Evolutionary conservation across 2,113 vertebrate genomes (phyloP).

Genomic region (Microcebus jonahi): DNA sequence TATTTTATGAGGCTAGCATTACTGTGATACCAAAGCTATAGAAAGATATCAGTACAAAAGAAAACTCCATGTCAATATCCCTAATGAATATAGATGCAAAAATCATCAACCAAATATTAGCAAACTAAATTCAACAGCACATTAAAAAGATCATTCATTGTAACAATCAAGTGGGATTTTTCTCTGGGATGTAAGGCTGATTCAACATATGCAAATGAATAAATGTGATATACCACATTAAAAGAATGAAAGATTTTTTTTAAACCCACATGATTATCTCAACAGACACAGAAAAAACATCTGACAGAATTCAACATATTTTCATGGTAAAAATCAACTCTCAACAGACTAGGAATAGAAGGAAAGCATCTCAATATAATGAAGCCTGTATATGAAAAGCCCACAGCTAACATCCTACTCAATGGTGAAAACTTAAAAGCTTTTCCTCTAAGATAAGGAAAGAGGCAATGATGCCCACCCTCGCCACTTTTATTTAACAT

Average conservation of each 20-base stretch:
- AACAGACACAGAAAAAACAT: background rate
- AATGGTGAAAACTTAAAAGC: background rate
- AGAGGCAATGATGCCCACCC: background rate
- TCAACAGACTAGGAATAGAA: background rate
- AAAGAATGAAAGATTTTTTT: background rate
- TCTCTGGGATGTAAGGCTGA: background rate
- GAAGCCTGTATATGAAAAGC: background rate
- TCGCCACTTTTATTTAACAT: background rate
- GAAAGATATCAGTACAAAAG: background rate
- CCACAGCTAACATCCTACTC: background rate
- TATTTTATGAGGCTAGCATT: background rate
- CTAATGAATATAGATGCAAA: background rate
- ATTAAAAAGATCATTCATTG: background rate
- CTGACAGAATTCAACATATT: background rate
- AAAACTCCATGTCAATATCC: background rate
- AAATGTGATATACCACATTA: background rate
- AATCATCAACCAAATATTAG: background rate
- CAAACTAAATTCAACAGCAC: background rate
- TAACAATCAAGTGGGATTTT: background rate
- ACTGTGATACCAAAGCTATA: background rate
- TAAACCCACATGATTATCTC: background rate
- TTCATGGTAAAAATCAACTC: background rate
- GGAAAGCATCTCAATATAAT: background rate
- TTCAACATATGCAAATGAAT: background rate
- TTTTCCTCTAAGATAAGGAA: background rate